These are phyloP conservation scores for Diarsia rubi DNA, from an alignment of 2,888 invertebrate genomes.

Conservation along the genomic window DNA sequence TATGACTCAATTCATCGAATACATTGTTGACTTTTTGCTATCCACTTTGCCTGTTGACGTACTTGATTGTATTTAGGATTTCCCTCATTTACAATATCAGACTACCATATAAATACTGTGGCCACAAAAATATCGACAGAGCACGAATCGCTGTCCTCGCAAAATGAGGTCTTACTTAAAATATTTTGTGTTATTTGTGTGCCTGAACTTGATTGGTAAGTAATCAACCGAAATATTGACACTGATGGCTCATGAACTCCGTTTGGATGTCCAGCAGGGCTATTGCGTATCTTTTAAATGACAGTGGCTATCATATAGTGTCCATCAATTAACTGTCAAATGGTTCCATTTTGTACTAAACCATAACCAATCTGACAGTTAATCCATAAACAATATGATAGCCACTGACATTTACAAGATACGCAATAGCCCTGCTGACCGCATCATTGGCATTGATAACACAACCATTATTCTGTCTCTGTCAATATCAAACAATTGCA, in stretches of 20 bases:
- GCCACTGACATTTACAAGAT: too few relatives aligned
- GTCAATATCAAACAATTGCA: not conserved
- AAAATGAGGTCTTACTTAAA: constrained; percentile 24
- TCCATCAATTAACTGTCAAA: too few relatives aligned
- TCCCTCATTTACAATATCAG: not conserved
- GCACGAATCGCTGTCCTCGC: not conserved
- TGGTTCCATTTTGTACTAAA: too few relatives aligned
- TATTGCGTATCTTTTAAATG: too few relatives aligned
- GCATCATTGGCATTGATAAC: not conserved
- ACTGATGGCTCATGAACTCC: not conserved
- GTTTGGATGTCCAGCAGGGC: not conserved
- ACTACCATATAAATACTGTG: not conserved
- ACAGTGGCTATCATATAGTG: too few relatives aligned
- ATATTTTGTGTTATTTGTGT: constrained; percentile 8
- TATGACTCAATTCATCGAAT: not conserved
- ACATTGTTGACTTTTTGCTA: not conserved
- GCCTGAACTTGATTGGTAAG: constrained; percentile 13
- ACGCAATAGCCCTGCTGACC: too few relatives aligned
- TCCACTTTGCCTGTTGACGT: not conserved
- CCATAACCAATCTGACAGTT: too few relatives aligned
- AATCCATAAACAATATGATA: too few relatives aligned
- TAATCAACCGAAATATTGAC: not conserved
- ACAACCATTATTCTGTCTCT: not conserved
- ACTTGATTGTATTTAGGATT: not conserved
- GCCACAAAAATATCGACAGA: not conserved